Conservation (phyloP, 2,113 vertebrate species). For the Macheiramphus alcinus region DNA sequence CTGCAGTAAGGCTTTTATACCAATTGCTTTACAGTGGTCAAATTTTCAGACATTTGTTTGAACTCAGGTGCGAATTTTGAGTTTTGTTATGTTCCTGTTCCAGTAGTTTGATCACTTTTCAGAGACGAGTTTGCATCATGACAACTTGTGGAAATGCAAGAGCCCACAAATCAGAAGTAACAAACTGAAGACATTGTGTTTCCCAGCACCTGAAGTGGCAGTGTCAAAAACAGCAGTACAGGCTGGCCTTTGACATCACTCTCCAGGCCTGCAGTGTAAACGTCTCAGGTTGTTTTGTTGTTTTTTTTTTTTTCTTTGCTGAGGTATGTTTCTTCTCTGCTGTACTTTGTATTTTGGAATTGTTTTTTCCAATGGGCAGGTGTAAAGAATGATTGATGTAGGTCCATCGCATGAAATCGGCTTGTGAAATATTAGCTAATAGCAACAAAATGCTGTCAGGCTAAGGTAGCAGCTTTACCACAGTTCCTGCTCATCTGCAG, state of each 20-base stretch:
- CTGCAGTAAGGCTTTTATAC: neutral
- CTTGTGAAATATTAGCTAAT: neutral
- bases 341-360: neutral
- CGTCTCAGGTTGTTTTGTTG: neutral
- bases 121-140: neutral
- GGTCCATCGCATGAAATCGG: neutral
- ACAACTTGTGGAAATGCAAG: neutral
- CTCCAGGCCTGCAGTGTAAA: neutral
- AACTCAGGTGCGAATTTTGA: neutral
- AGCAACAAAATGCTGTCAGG: neutral
- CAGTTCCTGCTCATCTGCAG: neutral
- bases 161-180: neutral
- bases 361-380: neutral
- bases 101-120: neutral
- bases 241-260: neutral
- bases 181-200: neutral
- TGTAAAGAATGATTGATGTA: neutral
- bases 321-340: neutral
- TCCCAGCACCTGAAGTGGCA: neutral
- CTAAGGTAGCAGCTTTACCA: neutral
- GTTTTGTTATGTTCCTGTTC: neutral
- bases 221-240: neutral
- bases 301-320: neutral
- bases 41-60: neutral
- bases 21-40: neutral